Percentiles rank a stretch among this genome's conserved stretches.
phyloP scores from a whole-genome alignment of 92 coral and sea anemone genomes.

The Phenganax marumi region DNA sequence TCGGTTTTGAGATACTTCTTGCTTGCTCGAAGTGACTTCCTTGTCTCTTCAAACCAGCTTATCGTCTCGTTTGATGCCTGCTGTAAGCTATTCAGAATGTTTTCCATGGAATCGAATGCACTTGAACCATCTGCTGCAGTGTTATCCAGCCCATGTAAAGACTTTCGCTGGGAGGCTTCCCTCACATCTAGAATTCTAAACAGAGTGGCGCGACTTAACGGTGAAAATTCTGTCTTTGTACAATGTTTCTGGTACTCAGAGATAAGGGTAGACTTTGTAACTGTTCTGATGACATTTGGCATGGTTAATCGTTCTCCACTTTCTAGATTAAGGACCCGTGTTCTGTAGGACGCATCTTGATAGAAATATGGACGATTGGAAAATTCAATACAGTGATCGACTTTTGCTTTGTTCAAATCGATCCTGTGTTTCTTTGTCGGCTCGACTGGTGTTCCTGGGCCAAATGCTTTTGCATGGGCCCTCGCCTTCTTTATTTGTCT shows the following conservation, averaged over 20 bases:
- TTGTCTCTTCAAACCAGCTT: conserved; percentile 40
- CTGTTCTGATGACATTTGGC: conserved; percentile 68
- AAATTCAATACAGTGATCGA: neutral
- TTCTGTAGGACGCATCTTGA: conserved; percentile 8
- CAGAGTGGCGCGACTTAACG: too few relatives aligned
- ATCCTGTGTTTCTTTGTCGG: neutral
- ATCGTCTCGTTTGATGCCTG: conserved; percentile 50
- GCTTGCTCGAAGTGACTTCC: conserved; percentile 24
- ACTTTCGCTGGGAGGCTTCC: conserved; percentile 58
- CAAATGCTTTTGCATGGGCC: neutral
- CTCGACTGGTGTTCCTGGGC: conserved; percentile 11
- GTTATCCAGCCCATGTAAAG: conserved; percentile 61
- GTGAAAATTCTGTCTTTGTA: conserved; percentile 21
- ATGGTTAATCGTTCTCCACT: conserved; percentile 59
- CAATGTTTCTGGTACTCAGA: conserved; percentile 56
- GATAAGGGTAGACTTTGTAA: conserved; percentile 66
- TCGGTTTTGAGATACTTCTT: conserved; percentile 54
- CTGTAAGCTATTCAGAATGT: conserved; percentile 53
- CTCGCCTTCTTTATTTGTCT: neutral
- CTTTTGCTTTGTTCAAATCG: neutral
- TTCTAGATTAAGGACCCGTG: conserved; percentile 56
- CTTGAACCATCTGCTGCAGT: conserved; percentile 66
- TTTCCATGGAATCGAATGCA: conserved; percentile 53
- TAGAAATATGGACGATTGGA: conserved; percentile 7
- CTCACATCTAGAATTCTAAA: conserved; percentile 42